Conservation (phyloP, 1,140 invertebrate genomes). For the Habropoda laboriosa region DNA sequence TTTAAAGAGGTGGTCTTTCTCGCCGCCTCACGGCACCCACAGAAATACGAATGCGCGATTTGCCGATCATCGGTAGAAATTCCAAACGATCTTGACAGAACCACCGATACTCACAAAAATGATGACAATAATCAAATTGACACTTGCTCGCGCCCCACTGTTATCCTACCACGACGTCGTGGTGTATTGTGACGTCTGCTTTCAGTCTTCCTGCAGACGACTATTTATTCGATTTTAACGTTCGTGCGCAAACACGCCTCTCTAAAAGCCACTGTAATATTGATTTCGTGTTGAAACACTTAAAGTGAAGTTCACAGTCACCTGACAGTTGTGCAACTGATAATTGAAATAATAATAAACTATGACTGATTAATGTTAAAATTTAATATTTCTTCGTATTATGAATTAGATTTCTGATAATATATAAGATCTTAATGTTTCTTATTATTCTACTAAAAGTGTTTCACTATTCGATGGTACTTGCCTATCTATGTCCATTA, state of each 20-base stretch:
- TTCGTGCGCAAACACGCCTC: slow-evolving; percentile 70
- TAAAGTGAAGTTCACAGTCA: slow-evolving; percentile 38
- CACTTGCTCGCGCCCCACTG: slow-evolving; percentile 48
- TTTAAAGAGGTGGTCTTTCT: slow-evolving; percentile 78
- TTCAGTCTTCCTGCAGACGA: slow-evolving; percentile 62
- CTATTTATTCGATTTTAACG: slow-evolving; percentile 76
- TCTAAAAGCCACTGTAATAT: slow-evolving; percentile 71
- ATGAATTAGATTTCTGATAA: neutral
- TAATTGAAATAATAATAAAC: neutral
- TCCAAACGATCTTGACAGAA: slow-evolving; percentile 47
- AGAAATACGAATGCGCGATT: slow-evolving; percentile 67
- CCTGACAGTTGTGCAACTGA: too few relatives aligned
- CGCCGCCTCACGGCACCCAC: slow-evolving; percentile 77
- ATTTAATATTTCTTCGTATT: neutral
- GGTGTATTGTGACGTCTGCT: slow-evolving; percentile 66
- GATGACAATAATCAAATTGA: slow-evolving; percentile 55
- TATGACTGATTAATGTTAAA: neutral
- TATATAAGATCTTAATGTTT: neutral
- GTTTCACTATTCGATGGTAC: neutral
- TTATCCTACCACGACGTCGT: slow-evolving; percentile 40
- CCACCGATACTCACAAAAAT: slow-evolving; percentile 16
- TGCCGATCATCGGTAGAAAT: slow-evolving; percentile 76
- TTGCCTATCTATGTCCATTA: neutral
- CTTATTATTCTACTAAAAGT: neutral
- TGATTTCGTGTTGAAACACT: slow-evolving; percentile 65